A percentile compares a stretch with the other conserved stretches of the same genome.
phyloP scores from a whole-genome alignment of 2,113 vertebrate genomes.

The Hymenochirus boettgeri region DNA sequence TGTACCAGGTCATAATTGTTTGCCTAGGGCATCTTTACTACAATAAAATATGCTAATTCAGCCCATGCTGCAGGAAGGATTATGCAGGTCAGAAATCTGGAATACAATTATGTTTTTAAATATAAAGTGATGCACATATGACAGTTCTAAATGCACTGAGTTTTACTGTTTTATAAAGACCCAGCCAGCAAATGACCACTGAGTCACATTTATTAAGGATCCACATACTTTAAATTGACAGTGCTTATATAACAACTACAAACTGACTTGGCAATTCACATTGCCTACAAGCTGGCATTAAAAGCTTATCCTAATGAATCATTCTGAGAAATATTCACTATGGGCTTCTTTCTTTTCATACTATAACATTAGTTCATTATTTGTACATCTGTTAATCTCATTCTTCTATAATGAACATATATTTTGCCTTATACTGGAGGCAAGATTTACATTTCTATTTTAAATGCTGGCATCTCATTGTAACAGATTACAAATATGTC shows the following conservation, averaged over 20 bases:
- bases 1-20: too few relatives aligned
- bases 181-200: too few relatives aligned
- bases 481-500: conserved; percentile 12
- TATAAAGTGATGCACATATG: neutral
- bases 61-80: too few relatives aligned
- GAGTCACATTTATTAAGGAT: too few relatives aligned
- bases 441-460: conserved; percentile 5
- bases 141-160: neutral
- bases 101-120: neutral
- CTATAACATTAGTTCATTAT: neutral
- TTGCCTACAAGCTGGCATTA: neutral
- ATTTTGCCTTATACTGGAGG: neutral
- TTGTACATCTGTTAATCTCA: neutral
- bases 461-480: neutral
- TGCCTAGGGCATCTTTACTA: too few relatives aligned
- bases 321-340: neutral
- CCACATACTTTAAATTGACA: too few relatives aligned
- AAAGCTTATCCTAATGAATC: neutral
- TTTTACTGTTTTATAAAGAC: too few relatives aligned
- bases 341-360: neutral
- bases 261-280: neutral
- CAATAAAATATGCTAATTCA: too few relatives aligned
- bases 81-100: too few relatives aligned
- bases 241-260: neutral
- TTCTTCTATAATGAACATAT: neutral